Base-by-base conservation (phyloP, 2,888 invertebrate genomes). In the Campoplex nolae region DNA sequence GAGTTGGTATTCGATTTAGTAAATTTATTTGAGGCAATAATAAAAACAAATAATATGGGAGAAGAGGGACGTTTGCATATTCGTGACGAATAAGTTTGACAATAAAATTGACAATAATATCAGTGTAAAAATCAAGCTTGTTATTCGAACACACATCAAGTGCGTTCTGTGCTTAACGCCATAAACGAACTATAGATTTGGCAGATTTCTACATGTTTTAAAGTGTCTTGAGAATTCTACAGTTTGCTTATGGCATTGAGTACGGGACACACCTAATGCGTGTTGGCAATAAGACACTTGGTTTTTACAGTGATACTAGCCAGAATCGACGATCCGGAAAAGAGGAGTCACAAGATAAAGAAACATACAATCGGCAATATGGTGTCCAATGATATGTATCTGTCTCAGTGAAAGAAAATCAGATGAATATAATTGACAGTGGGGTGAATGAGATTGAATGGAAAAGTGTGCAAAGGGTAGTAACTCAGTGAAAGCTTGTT, bases 391-490 rank as follows among this genome's bases (percentile, higher is more conserved):
- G 58, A 16, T 71, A 62, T 71, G 32, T 35, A 48, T 45, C 8
- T 45, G 16, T 38, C 23, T 62, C 13, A 13, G 48, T 42, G 16
- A 35, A 9, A n/a, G 73, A 76, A 77, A 80, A 76, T 73, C 67
- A 68, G 71, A 80, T 65, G 54, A 65, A 67, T 86, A 67, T 83
- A 77, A 86, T 80, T 83, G 79, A 76, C 80, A 83, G 80, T 48
- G 58, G 71, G 56, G 75, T 28, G 23, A 28, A 67, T 67, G 80
- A 77, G 83, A 86, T 80, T 73, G 80, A 58, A 76, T 67, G 35
- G 76, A 51, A 73, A 67, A 65, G 73, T 18, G 38, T 2, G 48
- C 18, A n/a, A 28, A 73, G 54, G 38, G n/a, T 18, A 67, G 28
- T 45, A n/a, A 3, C 62, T 45, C 16, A 54, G 32, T 35, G 35